Evolutionary conservation across 2,797 vertebrate species (phyloP), one percentile per base, ranked within the genome.

Genomic region (Pipistrellus kuhlii): DNA sequence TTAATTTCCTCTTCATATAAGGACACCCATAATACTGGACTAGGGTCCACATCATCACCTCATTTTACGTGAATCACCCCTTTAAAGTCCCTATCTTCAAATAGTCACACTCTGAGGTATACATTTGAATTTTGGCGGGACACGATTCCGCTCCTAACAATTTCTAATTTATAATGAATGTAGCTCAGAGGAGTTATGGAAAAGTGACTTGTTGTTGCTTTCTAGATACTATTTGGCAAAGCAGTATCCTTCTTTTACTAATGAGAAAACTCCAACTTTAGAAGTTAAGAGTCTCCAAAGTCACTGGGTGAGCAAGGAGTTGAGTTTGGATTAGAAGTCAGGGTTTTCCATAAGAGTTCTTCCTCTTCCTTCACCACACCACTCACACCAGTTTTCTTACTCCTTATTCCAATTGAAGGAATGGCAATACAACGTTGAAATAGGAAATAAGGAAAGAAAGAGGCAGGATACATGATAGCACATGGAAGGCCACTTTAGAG

Each of bases 401-500:
- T 25, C 23, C 51, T 64, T 76, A 57, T 71, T 81, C 30, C 38
- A 75, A 14, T 5, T 4, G 21, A 27, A 76, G 3, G 18, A 59
- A 73, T 14, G 41, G 44, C 11, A 80, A 30, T 59, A 27, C 21
- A 18, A 25, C 2, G 20, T 0, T 73, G 27, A 44, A 78, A 35
- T 85, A 73, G n/a, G 80, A 86, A 62, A 25, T 17, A 51, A 71
- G 46, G 30, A 32, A 59, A 11, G 9, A 38, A 44, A n/a, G 11
- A 30, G 4, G 44, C 21, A 32, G 23, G 48, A 57, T 11, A 59
- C 55, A 41, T 1, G 2, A 2, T 30, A 21, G 21, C 21, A 25
- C 7, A 3, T 1, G 15, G 57, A 66, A 41, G 69, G 3, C 8
- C 13, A 8, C 6, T 41, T 32, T 5, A 4, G 20, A 1, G 25